Evolutionary conservation across 2,888 invertebrate genomes (phyloP), one percentile per base, ranked within the genome.

Genomic region (Tachina grossa): DNA sequence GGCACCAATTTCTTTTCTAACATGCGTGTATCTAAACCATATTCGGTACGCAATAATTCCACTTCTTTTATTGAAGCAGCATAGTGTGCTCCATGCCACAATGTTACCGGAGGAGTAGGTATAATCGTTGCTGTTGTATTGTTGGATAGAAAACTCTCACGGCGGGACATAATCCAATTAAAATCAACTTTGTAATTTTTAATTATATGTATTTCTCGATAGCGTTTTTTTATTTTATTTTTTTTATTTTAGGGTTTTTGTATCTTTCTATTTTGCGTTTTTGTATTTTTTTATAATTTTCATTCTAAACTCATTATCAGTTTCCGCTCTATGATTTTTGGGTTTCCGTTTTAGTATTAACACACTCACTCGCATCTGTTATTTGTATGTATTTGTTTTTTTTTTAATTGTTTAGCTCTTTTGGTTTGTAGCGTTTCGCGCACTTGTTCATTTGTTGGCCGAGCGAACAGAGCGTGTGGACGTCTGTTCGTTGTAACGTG

Each of bases 31-130:
- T 91, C 91, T 80, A 91, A 83, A 10, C 91, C 91, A 87, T 90
- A 91, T 63, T 91, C 91, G 41, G 88, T 88, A 51, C 90, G 89
- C 86, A 91, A 83, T 69, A 89, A 72, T 82, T 90, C 90, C 22
- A 90, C 85, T 87, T 91, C 91, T 88, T 89, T 90, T 72, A 89
- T 88, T 78, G 91, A 89, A 16, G 91, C 91, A 72, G 90, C 89
- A 83, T 88, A 91, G 84, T 91, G 91, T n/a, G 88, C 91, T 72
- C 91, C 90, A 89, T 91, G 90, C 91, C 91, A 91, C 83, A 90
- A 87, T 75, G 88, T 89, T 82, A 91, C 90, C 88, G 91, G 90
- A 83, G 63, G 41, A 39, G 49, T 63, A 49, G 74, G 77, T 51
- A 19, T 65, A 49, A 45, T 55, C 11, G 72, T 57, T 66, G 76